phyloP scores from a whole-genome alignment of 2,888 invertebrate genomes.

The Crossocerus cetratus region DNA sequence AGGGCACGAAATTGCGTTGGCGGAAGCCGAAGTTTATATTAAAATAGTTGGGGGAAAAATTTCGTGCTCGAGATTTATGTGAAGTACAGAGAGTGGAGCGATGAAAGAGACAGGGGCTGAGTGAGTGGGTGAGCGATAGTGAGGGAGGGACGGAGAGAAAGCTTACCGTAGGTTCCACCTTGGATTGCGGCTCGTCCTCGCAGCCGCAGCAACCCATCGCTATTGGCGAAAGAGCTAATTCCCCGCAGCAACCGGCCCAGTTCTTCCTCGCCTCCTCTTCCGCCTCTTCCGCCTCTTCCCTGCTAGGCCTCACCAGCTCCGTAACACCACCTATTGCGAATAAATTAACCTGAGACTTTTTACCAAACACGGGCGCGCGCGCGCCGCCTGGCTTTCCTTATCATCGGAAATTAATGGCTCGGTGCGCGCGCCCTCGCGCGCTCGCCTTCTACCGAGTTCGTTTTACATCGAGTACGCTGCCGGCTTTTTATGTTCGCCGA shows the following conservation, averaged over 20 bases:
- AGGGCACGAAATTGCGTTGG: not conserved
- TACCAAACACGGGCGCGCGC: not conserved
- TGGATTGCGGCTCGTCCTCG: conserved; percentile 66
- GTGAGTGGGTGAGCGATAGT: not conserved
- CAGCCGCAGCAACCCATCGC: conserved; percentile 70
- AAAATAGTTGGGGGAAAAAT: conserved; percentile 20
- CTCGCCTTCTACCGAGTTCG: no score
- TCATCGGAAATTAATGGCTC: no score
- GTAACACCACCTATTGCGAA: conserved; percentile 44
- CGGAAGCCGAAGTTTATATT: conserved; percentile 12
- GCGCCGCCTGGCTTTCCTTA: no score
- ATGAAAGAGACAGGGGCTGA: conserved; percentile 19
- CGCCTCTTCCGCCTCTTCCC: conserved; percentile 31
- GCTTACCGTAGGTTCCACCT: conserved; percentile 68
- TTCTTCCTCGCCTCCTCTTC: conserved; percentile 36
- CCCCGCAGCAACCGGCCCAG: conserved; percentile 25
- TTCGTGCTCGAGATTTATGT: not conserved
- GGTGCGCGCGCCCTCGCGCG: no score
- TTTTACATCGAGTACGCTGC: no score
- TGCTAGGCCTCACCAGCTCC: conserved; percentile 27
- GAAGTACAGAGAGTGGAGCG: conserved; percentile 6
- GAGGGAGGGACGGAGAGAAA: conserved; percentile 17
- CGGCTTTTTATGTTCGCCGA: no score
- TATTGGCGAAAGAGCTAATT: conserved; percentile 30
- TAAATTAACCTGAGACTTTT: conserved; percentile 37